Conservation (phyloP, 2,113 vertebrate species). For the Plecturocebus donacophilus region DNA sequence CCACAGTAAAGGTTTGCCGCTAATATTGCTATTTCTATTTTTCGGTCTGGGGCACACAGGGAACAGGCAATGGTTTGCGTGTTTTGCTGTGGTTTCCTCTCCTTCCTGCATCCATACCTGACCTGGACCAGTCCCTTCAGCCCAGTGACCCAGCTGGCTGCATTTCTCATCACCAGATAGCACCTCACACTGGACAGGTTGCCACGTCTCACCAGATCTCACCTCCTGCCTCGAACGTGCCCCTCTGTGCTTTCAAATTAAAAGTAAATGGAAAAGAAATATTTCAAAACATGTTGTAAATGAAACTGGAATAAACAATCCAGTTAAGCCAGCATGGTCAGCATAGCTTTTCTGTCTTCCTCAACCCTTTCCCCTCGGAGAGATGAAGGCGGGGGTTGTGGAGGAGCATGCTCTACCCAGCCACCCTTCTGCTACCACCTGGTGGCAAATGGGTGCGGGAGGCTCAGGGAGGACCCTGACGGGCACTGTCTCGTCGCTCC, state of each 20-base stretch:
- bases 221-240: background rate
- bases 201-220: background rate
- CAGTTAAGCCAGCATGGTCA: background rate
- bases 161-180: background rate
- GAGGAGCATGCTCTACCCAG: background rate
- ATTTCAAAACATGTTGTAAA: background rate
- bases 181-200: background rate
- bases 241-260: background rate
- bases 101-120: too few species aligned
- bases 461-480: background rate
- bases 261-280: background rate
- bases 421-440: background rate
- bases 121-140: background rate
- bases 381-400: background rate
- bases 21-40: background rate
- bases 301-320: background rate
- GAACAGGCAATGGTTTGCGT: fast-evolving
- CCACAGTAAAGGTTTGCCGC: too few species aligned
- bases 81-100: background rate
- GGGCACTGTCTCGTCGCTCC: background rate
- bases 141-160: background rate
- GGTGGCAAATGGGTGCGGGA: background rate
- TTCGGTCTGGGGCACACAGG: background rate
- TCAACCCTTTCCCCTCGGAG: background rate
- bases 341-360: background rate